Conservation (phyloP, 2,113 vertebrate species). For the Tachysurus fulvidraco region DNA sequence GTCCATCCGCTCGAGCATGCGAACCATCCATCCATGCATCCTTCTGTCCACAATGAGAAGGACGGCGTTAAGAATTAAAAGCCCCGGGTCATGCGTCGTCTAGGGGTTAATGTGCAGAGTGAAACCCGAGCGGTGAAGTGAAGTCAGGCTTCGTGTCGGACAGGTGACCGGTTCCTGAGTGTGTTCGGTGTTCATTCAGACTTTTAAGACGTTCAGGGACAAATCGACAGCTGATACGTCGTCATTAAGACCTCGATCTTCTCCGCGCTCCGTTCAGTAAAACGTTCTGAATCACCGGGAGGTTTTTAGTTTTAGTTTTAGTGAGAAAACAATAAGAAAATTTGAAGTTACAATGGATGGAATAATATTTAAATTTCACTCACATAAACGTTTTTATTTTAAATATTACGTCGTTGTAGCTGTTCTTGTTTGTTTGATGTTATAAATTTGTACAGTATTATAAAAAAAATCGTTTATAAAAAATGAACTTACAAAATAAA, state of each 20-base stretch:
- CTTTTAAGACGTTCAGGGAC: neutral
- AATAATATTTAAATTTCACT: neutral
- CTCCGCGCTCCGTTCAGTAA: neutral
- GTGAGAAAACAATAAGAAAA: neutral
- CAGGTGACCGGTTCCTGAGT: neutral
- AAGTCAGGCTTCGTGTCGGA: neutral
- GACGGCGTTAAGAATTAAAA: conserved; percentile 19
- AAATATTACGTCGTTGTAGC: neutral
- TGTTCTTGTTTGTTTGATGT: neutral
- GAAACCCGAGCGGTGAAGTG: neutral
- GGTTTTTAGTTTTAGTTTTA: neutral
- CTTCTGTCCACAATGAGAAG: conserved; percentile 26
- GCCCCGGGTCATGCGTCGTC: neutral
- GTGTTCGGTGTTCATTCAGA: neutral
- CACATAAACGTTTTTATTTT: neutral
- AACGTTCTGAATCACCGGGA: neutral
- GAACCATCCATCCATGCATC: conserved; percentile 17
- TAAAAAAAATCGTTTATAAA: neutral
- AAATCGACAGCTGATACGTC: neutral
- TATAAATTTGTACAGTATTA: neutral
- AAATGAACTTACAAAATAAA: too few relatives aligned
- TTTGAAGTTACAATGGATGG: neutral
- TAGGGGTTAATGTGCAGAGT: neutral
- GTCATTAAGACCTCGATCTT: neutral
- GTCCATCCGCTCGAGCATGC: conserved; percentile 21